Conservation (phyloP, 2,888 invertebrate genomes). For the Diogma glabrata region DNA sequence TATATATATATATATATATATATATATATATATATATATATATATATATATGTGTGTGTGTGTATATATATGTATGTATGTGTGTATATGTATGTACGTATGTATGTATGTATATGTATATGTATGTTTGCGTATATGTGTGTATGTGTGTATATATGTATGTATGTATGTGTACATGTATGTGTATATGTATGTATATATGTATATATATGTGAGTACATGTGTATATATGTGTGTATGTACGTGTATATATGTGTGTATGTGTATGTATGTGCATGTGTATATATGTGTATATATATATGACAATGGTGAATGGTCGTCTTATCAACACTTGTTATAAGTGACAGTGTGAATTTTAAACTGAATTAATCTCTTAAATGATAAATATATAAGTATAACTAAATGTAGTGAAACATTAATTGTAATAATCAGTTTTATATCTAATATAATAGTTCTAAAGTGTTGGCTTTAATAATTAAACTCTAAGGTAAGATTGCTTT, state of each 20-base stretch:
- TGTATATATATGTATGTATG: background rate
- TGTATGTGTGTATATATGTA: background rate
- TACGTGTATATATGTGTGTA: background rate
- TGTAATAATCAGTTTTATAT: too few species aligned
- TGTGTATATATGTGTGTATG: background rate
- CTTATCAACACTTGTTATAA: too few species aligned
- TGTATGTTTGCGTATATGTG: background rate
- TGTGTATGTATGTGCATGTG: background rate
- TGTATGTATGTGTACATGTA: background rate
- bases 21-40: background rate
- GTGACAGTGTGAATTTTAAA: too few species aligned
- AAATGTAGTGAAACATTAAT: too few species aligned
- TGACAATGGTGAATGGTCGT: background rate
- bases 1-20: background rate
- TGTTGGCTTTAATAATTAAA: too few species aligned
- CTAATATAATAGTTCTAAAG: too few species aligned
- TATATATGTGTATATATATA: conserved; percentile 1
- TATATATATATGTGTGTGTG: background rate
- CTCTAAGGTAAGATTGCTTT: too few species aligned
- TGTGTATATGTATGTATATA: background rate
- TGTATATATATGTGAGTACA: background rate
- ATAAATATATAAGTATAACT: too few species aligned
- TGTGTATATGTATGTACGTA: background rate
- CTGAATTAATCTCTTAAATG: too few species aligned
- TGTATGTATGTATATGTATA: background rate